These are phyloP conservation scores for Phylloscopus collybita DNA, from an alignment of 2,797 vertebrate genomes.

Conservation along the genomic window DNA sequence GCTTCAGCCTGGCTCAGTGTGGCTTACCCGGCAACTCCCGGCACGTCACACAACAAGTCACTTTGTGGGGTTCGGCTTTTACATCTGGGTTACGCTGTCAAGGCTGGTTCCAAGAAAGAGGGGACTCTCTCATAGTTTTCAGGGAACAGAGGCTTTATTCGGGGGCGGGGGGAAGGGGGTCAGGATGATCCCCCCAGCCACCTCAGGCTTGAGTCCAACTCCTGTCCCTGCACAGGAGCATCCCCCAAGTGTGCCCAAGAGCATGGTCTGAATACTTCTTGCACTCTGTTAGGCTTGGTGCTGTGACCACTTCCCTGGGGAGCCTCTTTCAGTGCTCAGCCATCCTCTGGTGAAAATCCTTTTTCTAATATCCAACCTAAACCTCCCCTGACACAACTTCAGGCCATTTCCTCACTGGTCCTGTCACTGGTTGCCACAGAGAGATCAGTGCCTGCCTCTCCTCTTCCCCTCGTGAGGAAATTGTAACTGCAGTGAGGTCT, in stretches of 20 bases:
- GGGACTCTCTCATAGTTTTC: too few species aligned
- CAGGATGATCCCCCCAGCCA: too few species aligned
- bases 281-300: not conserved
- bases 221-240: not conserved
- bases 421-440: not conserved
- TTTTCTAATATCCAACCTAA: not conserved
- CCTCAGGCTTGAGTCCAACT: rapidly evolving
- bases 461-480: not conserved
- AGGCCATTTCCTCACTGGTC: not conserved
- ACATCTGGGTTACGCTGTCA: too few species aligned
- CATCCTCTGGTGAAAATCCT: not conserved
- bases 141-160: too few species aligned
- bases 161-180: too few species aligned
- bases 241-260: not conserved
- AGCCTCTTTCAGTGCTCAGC: too few species aligned
- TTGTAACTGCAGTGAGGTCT: not conserved
- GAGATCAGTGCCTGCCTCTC: rapidly evolving
- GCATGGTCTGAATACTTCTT: not conserved
- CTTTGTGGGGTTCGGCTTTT: too few species aligned
- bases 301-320: not conserved
- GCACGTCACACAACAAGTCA: too few species aligned
- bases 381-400: not conserved
- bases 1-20: too few species aligned
- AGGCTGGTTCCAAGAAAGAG: too few species aligned
- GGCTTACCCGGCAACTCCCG: too few species aligned